phyloP scores from a whole-genome alignment of 37 sponge, comb jelly and placozoan genomes.

The Beroe ovata region DNA sequence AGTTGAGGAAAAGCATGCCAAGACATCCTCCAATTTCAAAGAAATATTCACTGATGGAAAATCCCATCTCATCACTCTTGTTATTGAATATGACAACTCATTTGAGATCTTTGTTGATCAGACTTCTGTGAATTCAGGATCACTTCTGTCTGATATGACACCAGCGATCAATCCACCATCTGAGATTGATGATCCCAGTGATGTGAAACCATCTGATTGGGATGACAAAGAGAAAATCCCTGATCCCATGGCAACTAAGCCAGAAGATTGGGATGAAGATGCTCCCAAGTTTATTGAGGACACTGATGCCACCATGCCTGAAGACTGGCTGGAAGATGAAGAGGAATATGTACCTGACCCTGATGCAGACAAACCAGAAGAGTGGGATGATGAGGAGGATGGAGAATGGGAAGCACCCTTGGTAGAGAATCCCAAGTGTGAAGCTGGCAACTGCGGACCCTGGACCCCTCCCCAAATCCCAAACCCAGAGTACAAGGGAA shows the following conservation, averaged over 20 bases:
- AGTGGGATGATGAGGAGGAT: constrained; percentile 99
- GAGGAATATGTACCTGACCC: constrained; percentile 90
- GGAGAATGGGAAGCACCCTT: constrained; percentile 97
- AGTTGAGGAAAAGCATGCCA: constrained; percentile 95
- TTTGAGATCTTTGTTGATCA: constrained; percentile 81
- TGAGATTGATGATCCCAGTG: constrained; percentile 96
- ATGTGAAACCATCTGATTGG: constrained; percentile 93
- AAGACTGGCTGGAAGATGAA: constrained; percentile 92
- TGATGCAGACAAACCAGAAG: constrained; percentile 87
- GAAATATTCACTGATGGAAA: constrained; percentile 85
- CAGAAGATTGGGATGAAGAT: constrained; percentile 99
- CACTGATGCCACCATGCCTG: constrained; percentile 89
- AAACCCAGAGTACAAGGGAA: constrained; percentile 97
- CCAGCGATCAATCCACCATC: constrained; percentile 86
- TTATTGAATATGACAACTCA: constrained; percentile 73
- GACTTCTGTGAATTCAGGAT: constrained; percentile 73
- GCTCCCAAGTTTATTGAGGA: constrained; percentile 91
- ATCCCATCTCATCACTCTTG: constrained; percentile 76
- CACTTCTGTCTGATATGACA: constrained; percentile 76
- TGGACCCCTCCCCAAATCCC: constrained; percentile 86
- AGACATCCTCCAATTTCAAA: constrained; percentile 70
- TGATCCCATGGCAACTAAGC: constrained; percentile 88
- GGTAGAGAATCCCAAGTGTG: constrained; percentile 95
- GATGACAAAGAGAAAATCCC: constrained; percentile 96
- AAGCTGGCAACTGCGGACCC: constrained; percentile 91